A percentile compares a stretch with the other conserved stretches of the same genome.
Conservation (phyloP, 2,888 invertebrate species). For the Kryphioiulus occultus region DNA sequence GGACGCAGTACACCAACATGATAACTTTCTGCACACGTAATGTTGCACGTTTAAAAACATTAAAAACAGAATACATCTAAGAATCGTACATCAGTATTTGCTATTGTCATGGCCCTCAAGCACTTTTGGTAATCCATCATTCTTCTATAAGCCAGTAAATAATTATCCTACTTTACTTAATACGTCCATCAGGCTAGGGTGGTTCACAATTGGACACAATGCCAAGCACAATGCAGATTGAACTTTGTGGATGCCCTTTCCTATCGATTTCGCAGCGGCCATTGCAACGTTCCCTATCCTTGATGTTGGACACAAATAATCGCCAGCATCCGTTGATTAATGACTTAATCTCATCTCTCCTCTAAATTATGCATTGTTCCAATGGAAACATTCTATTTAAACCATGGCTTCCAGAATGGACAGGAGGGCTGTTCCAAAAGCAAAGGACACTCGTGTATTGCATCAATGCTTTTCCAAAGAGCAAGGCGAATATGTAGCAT, state of each 20-base stretch:
- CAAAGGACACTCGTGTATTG: no score
- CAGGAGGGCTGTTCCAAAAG: neutral
- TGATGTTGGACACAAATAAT: neutral
- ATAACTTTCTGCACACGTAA: no score
- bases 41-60: no score
- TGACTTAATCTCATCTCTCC: constrained; percentile 9
- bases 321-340: constrained; percentile 15
- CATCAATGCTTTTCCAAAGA: no score
- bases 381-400: neutral
- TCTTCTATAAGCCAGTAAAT: neutral
- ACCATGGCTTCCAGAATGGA: neutral
- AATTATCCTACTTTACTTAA: neutral
- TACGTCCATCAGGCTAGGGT: neutral
- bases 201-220: neutral
- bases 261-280: neutral
- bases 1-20: no score
- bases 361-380: constrained; percentile 7
- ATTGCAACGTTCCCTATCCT: neutral
- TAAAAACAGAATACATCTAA: no score
- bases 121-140: neutral
- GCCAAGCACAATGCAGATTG: neutral
- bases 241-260: neutral
- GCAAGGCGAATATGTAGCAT: no score
- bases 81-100: neutral
- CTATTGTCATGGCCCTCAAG: neutral